Evolutionary conservation across 92 coral and sea anemone species (phyloP), one percentile per base, ranked within the genome.

Genomic region (Bergia sp.): DNA sequence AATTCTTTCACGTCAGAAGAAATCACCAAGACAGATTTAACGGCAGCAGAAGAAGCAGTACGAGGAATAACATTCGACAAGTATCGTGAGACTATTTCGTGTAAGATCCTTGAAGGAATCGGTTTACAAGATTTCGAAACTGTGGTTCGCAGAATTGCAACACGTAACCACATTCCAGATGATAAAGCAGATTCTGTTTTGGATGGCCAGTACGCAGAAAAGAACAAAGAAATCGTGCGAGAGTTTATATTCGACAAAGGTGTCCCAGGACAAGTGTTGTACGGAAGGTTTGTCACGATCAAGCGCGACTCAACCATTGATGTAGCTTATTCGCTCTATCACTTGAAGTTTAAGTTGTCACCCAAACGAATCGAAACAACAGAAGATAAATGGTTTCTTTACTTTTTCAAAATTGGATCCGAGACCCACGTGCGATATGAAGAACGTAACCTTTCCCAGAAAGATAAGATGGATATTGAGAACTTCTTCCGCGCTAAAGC

Each of bases 271-370:
- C n/a, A 55, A 36, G 85, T 85, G 21, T 45, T 72, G 44, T 91
- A 88, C 79, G 93, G 87, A 5, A 85, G 72, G 76, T 41, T 71
- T 45, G 83, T 43, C 9, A 72, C 90, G 1, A 16, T 77, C 72
- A 91, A 80, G 81, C 86, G 82, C 21, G 88, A 80, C 55, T 61
- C 85, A 37, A 85, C 86, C 13, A 91, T 89, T 20, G 90, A 91
- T 53, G 57, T 91, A 79, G 94, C 94, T 6, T 91, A 89, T 49
- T 89, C 82, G 6, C 29, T 89, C 21, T 89, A 40, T 77, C 43
- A 21, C 82, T 81, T 91, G 91, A 86, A 89, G n/a, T 91, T 91
- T 86, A 85, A 89, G 74, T 47, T 91, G 45, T 75, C 93, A 47
- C 89, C 91, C 42, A 84, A 18, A 41, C 40, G 80, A 73, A 91